Evolutionary conservation across 1,140 invertebrate genomes (phyloP), one percentile per base, ranked within the genome.

Genomic region (Onthophagus taurus): DNA sequence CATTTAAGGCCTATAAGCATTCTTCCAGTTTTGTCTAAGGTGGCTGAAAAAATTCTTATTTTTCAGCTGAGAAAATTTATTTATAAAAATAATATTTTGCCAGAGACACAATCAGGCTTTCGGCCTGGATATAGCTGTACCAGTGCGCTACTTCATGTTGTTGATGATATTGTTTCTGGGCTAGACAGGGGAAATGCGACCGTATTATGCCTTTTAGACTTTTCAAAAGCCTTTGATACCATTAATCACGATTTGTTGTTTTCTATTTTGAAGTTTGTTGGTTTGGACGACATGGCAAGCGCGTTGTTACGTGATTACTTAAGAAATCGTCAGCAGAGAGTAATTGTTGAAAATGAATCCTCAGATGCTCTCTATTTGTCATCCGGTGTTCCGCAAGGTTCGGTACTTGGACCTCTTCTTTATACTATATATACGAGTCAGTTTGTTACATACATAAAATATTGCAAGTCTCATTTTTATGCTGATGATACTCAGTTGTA

Each of bases 151-250:
- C n/a, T n/a, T n/a, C n/a, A n/a, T n/a, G n/a, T n/a, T n/a, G n/a
- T n/a, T n/a, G 56, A 60, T 46, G 53, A 64, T 31, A 44, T 64
- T n/a, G 47, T 51, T 4, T 29, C 42, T 11, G 53, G 50, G 3
- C 41, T 51, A 4, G 60, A 64, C 35, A 44, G 30, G 20, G 42
- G 50, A 7, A 5, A 45, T 14, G 43, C 52, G 17, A 57, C 49
- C 7, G 51, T 63, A 4, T 8, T 65, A 13, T 51, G 61, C 1
- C 39, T 61, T 12, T 43, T 64, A 7, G 59, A 64, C 43, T 58
- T 57, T 24, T 48, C 49, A 0, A 53, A 57, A 26, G 60, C 55
- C 1, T 64, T 66, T 35, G 43, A 45, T 18, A 24, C 20, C 6
- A 44, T 44, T 20, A 44, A 36, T 24, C 31, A 44, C 23, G 24